Evolutionary conservation across 1,140 invertebrate species (phyloP).

Genomic region (Nomia melanderi): DNA sequence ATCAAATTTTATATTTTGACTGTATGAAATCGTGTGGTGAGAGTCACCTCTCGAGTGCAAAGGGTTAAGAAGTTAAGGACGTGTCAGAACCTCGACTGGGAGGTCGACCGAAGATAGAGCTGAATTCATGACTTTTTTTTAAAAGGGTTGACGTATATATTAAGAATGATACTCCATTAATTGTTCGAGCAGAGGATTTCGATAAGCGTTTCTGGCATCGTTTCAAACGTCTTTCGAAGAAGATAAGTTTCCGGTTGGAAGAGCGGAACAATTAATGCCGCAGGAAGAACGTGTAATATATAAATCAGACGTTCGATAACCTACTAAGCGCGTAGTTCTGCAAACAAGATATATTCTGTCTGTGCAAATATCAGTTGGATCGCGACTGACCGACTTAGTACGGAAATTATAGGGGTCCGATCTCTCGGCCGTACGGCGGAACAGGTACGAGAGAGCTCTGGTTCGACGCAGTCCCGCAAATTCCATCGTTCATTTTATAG

Average conservation of each 20-base stretch:
- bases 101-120: too few relatives aligned
- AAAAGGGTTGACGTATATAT: too few relatives aligned
- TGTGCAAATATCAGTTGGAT: conserved; percentile 22
- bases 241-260: neutral
- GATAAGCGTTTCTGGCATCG: neutral
- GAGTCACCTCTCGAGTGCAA: too few relatives aligned
- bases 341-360: conserved; percentile 32
- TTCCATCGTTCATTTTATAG: neutral
- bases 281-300: neutral
- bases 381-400: conserved; percentile 26
- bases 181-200: too few relatives aligned
- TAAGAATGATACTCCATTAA: too few relatives aligned
- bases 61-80: too few relatives aligned
- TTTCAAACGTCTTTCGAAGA: neutral
- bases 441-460: conserved; percentile 16
- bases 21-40: too few relatives aligned
- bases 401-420: conserved; percentile 27
- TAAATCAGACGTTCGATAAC: conserved; percentile 24
- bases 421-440: neutral
- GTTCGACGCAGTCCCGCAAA: conserved; percentile 8
- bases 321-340: conserved; percentile 12
- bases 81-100: too few relatives aligned
- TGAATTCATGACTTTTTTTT: too few relatives aligned
- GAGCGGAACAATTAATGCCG: neutral
- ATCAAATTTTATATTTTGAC: too few relatives aligned